These are phyloP conservation scores for Pitta sordida DNA, from an alignment of 2,113 vertebrate species.

Conservation along the genomic window DNA sequence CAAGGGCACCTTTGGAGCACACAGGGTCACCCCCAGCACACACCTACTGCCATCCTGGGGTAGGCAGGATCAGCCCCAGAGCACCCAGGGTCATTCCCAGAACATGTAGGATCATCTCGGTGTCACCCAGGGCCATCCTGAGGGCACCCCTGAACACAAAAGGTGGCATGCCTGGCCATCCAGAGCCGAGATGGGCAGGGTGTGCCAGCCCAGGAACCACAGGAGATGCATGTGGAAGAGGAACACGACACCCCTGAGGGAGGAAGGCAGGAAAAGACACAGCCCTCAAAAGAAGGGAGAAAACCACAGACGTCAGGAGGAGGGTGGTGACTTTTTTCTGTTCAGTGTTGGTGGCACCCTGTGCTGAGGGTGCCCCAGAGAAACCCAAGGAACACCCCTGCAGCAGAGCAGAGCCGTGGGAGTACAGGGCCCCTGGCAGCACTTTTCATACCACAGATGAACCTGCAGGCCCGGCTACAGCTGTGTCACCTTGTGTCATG, in stretches of 20 bases:
- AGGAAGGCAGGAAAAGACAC: neutral
- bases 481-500: neutral
- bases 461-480: accelerated
- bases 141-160: neutral
- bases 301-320: neutral
- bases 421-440: accelerated
- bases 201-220: neutral
- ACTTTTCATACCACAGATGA: neutral
- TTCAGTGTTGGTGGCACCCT: neutral
- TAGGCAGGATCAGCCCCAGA: neutral
- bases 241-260: neutral
- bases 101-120: neutral
- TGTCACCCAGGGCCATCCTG: neutral
- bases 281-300: neutral
- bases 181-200: neutral
- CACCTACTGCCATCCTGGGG: neutral
- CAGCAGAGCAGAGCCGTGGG: accelerated
- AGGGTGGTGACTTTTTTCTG: neutral
- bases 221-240: neutral
- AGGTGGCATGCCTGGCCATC: neutral
- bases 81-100: neutral
- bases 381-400: neutral
- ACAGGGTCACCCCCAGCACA: neutral
- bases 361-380: neutral
- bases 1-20: neutral